A percentile compares a stretch with the other conserved stretches of the same genome.
phyloP scores from a whole-genome alignment of 2,888 invertebrate genomes.

The Achlya flavicornis region DNA sequence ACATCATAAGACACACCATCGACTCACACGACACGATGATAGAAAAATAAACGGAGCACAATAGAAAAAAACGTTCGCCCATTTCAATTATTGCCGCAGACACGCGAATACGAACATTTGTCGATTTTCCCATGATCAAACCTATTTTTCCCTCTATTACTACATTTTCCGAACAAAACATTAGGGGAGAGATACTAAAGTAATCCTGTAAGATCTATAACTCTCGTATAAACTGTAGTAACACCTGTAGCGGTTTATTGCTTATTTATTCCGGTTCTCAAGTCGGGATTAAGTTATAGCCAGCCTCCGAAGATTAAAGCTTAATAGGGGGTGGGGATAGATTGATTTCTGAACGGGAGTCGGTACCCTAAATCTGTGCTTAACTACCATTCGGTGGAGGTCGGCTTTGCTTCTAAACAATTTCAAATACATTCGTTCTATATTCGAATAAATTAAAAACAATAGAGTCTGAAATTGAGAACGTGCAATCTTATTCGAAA shows the following conservation, averaged over 20 bases:
- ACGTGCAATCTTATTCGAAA: not conserved
- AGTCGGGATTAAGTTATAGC: slow-evolving; percentile 82
- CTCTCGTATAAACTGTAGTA: slow-evolving; percentile 63
- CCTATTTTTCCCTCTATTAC: slow-evolving; percentile 13
- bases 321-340: slow-evolving; percentile 75
- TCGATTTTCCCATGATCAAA: slow-evolving; percentile 66
- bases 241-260: slow-evolving; percentile 81
- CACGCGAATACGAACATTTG: slow-evolving; percentile 73
- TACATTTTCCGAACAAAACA: slow-evolving; percentile 27
- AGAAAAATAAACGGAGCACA: slow-evolving; percentile 61
- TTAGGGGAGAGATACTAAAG: slow-evolving; percentile 16
- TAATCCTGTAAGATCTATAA: slow-evolving; percentile 59
- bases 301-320: slow-evolving; percentile 80
- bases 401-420: slow-evolving; percentile 39
- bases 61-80: slow-evolving; percentile 50
- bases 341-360: slow-evolving; percentile 78
- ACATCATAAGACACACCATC: slow-evolving; percentile 53
- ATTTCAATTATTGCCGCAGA: slow-evolving; percentile 71
- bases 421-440: too few relatives aligned
- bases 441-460: not conserved
- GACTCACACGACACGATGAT: slow-evolving; percentile 57
- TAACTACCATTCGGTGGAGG: slow-evolving; percentile 33
- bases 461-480: not conserved
- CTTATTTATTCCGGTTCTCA: slow-evolving; percentile 81
- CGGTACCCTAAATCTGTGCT: slow-evolving; percentile 55